A percentile compares a stretch with the other conserved stretches of the same genome.
phyloP scores from a whole-genome alignment of 2,113 vertebrate species.

The Chauna torquata region DNA sequence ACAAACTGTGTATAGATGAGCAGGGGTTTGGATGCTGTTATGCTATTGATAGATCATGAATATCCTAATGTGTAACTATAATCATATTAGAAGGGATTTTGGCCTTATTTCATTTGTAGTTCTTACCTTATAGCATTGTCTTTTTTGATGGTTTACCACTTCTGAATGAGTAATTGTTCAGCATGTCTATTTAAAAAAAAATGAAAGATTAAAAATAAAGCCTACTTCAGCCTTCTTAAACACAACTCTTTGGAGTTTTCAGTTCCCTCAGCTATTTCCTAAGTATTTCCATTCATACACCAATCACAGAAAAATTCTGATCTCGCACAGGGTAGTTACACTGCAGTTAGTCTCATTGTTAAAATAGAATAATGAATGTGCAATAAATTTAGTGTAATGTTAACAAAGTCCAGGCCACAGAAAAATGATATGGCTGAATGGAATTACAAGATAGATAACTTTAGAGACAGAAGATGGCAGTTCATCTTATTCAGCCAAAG shows the following conservation, averaged over 20 bases:
- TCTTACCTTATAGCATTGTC: background rate
- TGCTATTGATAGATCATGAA: background rate
- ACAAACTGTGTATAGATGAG: background rate
- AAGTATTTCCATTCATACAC: background rate
- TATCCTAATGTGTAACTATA: background rate
- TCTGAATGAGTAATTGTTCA: background rate
- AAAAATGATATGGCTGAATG: background rate
- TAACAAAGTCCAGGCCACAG: background rate
- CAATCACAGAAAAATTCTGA: background rate
- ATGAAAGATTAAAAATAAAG: background rate
- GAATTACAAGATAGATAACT: background rate
- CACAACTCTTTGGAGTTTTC: background rate
- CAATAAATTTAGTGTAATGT: background rate
- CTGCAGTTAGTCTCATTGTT: background rate
- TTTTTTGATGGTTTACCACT: background rate
- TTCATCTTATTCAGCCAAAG: background rate
- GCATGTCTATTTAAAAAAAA: background rate
- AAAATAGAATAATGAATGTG: conserved; percentile 12
- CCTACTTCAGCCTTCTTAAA: conserved; percentile 11
- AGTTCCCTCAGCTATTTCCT: background rate
- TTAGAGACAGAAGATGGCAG: background rate
- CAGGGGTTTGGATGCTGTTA: background rate
- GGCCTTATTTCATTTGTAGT: background rate
- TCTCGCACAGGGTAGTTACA: background rate
- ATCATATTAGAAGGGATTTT: background rate